These are phyloP conservation scores for Tetragonula carbonaria DNA, from an alignment of 2,888 invertebrate species.

Conservation along the genomic window DNA sequence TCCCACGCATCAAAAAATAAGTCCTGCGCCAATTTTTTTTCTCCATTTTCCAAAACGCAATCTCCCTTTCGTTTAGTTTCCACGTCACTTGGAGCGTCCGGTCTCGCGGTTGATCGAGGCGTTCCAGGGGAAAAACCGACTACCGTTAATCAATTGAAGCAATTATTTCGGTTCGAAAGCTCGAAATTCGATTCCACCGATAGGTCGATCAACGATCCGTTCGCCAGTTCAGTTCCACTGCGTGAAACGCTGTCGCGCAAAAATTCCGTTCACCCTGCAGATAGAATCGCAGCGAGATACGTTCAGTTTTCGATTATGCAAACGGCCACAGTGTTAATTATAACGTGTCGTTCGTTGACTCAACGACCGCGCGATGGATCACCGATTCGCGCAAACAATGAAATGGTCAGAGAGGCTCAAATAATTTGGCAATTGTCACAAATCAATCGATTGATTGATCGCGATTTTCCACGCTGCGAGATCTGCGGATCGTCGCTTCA, in stretches of 20 bases:
- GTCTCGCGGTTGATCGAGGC: not conserved
- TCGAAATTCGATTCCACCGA: not conserved
- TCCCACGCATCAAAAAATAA: not conserved
- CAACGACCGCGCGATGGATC: not conserved
- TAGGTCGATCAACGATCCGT: not conserved
- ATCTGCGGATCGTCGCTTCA: not conserved
- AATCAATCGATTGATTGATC: slow-evolving; percentile 59
- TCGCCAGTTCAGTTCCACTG: not conserved
- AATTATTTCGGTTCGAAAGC: not conserved
- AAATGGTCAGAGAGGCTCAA: slow-evolving; percentile 68
- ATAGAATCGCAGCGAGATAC: not conserved
- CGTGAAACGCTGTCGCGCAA: not conserved
- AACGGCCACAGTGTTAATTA: slow-evolving; percentile 44
- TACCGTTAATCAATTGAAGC: not conserved
- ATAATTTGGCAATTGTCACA: slow-evolving; percentile 69
- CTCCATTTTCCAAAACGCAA: not conserved
- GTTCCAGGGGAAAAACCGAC: not conserved
- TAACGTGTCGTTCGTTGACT: slow-evolving; percentile 10
- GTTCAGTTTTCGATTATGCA: not conserved
- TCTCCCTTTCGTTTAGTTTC: not conserved
- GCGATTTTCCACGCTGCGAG: slow-evolving; percentile 56
- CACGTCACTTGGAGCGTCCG: not conserved
- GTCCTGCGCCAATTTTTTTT: not conserved
- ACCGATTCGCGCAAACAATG: slow-evolving; percentile 68
- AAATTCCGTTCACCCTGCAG: not conserved